Evolutionary conservation across 2,888 invertebrate genomes (phyloP), one percentile per base, ranked within the genome.

Genomic region (Chydorus sphaericus): DNA sequence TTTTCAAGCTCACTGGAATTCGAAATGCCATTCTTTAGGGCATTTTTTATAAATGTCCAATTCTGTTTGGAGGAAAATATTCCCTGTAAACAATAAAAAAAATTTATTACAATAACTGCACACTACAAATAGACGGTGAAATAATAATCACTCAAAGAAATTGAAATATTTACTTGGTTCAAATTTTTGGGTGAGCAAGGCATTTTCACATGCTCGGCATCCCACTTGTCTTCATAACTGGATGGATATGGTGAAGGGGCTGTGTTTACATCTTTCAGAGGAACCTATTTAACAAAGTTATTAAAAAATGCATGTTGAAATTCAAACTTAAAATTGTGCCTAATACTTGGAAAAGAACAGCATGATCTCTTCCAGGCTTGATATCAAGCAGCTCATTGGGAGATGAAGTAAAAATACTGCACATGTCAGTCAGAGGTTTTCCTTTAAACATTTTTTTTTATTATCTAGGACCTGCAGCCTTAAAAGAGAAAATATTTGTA

Each of bases 121-220:
- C n/a, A n/a, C n/a, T n/a, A n/a, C n/a, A n/a, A n/a, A n/a, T n/a
- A 49, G 31, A 38, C 38, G 56, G 8, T 26, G 1, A 38, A 31
- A n/a, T 26, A 26, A 28, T 58, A 66, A 68, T 74, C 69, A 81
- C 86, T 79, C 76, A 66, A 80, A 82, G 67, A 94, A 93, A 73
- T 93, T 93, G n/a, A n/a, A n/a, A 20, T 75, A 64, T 75, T 72
- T 8, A 81, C 76, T 8, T 85, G 83, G 69, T 85, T 88, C 61
- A 85, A 74, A 69, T 82, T 90, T 59, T 83, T 79, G 1, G 73
- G 67, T 0, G 90, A 89, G 68, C 81, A 86, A 0, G 93, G 93
- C 81, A 94, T 77, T 61, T 85, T 77, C 1, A 93, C 91, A 72
- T 84, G 83, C 59, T 82, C 77, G 20, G 79, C 75, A 66, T 86